These are phyloP conservation scores for Proteles cristata DNA, from an alignment of 2,113 vertebrate species.

Conservation along the genomic window DNA sequence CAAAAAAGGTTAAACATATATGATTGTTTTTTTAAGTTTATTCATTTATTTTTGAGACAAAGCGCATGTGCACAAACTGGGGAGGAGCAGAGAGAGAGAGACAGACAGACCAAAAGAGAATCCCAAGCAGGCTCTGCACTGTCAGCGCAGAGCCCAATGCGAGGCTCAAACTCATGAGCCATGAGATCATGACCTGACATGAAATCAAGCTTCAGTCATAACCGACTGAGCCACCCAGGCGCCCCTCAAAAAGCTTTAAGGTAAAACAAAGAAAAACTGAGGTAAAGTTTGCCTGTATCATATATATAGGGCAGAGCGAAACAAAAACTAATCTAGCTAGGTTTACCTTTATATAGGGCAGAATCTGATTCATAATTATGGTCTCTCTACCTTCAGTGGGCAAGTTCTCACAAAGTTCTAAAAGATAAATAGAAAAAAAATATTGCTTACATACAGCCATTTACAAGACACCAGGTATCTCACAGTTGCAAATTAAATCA, in stretches of 20 bases:
- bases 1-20: conserved; percentile 13
- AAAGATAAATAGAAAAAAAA: conserved; percentile 57
- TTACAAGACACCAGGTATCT: neutral
- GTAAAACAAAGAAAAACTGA: neutral
- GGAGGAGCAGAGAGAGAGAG: too few relatives aligned
- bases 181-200: too few relatives aligned
- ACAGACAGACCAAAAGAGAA: too few relatives aligned
- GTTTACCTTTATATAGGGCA: conserved; percentile 94
- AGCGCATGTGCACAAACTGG: too few relatives aligned
- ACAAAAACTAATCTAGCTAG: conserved; percentile 45
- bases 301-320: conserved; percentile 86
- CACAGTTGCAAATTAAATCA: conserved; percentile 37
- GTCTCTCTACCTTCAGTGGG: conserved; percentile 92
- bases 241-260: conserved; percentile 23
- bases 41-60: too few relatives aligned
- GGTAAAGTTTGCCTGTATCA: conserved; percentile 82
- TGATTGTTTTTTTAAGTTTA: too few relatives aligned
- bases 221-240: too few relatives aligned
- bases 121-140: too few relatives aligned
- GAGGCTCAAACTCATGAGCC: too few relatives aligned
- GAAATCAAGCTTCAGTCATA: too few relatives aligned
- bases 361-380: conserved; percentile 94
- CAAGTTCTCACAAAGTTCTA: conserved; percentile 95
- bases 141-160: too few relatives aligned
- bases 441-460: neutral